A percentile compares a stretch with the other conserved stretches of the same genome.
Evolutionary conservation across 2,113 vertebrate genomes (phyloP).

Genomic region (Salvelinus alpinus): DNA sequence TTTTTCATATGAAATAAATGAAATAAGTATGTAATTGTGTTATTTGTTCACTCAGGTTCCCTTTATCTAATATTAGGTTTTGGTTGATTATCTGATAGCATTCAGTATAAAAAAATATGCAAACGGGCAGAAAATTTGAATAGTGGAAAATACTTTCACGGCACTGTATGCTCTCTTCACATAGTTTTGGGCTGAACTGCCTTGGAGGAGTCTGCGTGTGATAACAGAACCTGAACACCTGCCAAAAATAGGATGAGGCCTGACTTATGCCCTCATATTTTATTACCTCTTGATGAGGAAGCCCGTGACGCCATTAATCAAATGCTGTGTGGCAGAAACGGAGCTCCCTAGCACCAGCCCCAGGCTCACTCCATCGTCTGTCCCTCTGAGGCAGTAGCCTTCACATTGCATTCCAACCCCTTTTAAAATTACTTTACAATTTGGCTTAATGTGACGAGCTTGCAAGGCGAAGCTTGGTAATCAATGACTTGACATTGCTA

Average conservation of each 20-base stretch:
- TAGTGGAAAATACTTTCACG: constrained; percentile 10
- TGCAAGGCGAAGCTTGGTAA: background rate
- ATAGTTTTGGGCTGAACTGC: background rate
- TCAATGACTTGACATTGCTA: background rate
- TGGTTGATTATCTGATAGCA: no score
- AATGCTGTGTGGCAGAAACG: constrained; percentile 33
- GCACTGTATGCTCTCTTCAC: constrained; percentile 5
- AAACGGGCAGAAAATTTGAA: constrained; percentile 1
- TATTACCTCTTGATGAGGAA: constrained; percentile 50
- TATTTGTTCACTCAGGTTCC: no score
- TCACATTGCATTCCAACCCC: constrained; percentile 12
- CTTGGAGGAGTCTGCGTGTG: constrained; percentile 28
- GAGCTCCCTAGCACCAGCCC: constrained; percentile 16
- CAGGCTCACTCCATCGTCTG: background rate
- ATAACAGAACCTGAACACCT: constrained; percentile 41
- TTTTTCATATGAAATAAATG: no score
- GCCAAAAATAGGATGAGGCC: constrained; percentile 45
- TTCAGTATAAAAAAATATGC: no score
- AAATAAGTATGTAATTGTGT: no score
- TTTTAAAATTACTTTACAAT: constrained; percentile 22
- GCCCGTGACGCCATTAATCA: constrained; percentile 47
- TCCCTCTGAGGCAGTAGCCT: background rate
- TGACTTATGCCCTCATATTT: constrained; percentile 59
- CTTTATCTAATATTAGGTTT: no score
- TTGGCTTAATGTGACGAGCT: constrained; percentile 15